phyloP scores from a whole-genome alignment of 2,113 vertebrate species.

The Felis chaus region DNA sequence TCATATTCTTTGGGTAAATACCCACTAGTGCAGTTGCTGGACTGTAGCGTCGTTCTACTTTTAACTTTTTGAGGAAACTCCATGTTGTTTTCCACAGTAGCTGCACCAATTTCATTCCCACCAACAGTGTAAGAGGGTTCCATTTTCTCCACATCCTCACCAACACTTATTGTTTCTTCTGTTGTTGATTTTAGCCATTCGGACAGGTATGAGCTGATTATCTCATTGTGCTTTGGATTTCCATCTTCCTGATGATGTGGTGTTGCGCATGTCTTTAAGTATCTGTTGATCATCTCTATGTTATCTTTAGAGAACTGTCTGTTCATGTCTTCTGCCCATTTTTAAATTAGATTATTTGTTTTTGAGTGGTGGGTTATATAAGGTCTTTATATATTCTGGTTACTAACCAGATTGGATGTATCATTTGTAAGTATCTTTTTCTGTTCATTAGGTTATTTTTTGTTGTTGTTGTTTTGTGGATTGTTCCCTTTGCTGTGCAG shows the following conservation, averaged over 20 bases:
- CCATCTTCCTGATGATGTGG: not conserved
- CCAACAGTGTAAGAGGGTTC: not conserved
- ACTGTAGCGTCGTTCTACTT: not conserved
- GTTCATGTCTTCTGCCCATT: not conserved
- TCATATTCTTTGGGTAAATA: not conserved
- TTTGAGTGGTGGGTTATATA: not conserved
- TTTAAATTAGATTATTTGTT: not conserved
- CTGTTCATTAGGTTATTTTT: not conserved
- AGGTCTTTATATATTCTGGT: not conserved
- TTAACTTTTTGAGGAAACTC: not conserved
- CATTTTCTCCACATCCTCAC: not conserved
- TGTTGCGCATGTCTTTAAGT: not conserved
- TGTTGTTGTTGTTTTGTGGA: not conserved
- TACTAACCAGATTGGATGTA: not conserved
- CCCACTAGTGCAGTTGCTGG: not conserved
- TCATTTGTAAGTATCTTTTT: not conserved
- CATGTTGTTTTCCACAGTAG: not conserved
- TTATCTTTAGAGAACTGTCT: not conserved
- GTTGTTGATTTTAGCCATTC: not conserved
- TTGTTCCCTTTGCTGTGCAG: not conserved
- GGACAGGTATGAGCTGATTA: not conserved
- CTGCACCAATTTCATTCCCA: not conserved
- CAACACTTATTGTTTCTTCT: not conserved
- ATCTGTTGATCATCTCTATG: not conserved
- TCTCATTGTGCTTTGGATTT: not conserved